Evolutionary conservation across 2,113 vertebrate genomes (phyloP), one percentile per base, ranked within the genome.

Genomic region (Rhinopomastus cyanomelas): DNA sequence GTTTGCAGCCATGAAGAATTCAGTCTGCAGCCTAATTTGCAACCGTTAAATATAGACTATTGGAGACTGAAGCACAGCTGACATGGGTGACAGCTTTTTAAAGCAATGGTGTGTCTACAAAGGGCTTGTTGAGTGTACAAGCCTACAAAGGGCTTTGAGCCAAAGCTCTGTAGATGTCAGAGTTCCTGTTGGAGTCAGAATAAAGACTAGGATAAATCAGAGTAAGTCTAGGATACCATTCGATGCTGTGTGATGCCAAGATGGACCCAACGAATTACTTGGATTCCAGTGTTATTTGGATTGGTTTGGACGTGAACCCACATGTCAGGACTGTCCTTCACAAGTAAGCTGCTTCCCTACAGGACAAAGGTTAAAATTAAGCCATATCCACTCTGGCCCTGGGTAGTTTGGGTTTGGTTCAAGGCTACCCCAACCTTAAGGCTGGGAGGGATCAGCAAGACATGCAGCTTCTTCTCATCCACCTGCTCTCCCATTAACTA

Each of bases 31-130:
- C 68, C 87, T 94, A 81, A 68, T 96, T 96, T 96, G 81, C 91
- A 95, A 89, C 72, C 79, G 77, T 97, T 95, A 95, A 94, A 94
- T 94, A 89, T 89, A 91, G 87, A 86, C 79, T 82, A 29, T 68
- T 88, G 88, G 81, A 92, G 92, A 94, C 87, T 74, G 81, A 73
- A 92, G 73, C 4, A 2, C 69, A 61, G 48, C 77, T 92, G 78
- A 61, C 72, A 88, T 3, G 2, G 78, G 44, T 91, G 85, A 87
- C 78, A 94, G 82, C 44, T 75, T 90, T 93, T 94, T 90, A 81
- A 95, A 94, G 86, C 1, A 0, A 56, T 93, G 34, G 66, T 79
- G 42, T 76, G 64, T 85, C 89, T 96, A 83, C 87, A 95, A 80
- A 92, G 75, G 71, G 60, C 29, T 87, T 90, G 42, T 48, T 87